Percentiles rank a stretch among this genome's conserved stretches.
Conservation (phyloP, 1,140 invertebrate species). For the Cydia splendana region DNA sequence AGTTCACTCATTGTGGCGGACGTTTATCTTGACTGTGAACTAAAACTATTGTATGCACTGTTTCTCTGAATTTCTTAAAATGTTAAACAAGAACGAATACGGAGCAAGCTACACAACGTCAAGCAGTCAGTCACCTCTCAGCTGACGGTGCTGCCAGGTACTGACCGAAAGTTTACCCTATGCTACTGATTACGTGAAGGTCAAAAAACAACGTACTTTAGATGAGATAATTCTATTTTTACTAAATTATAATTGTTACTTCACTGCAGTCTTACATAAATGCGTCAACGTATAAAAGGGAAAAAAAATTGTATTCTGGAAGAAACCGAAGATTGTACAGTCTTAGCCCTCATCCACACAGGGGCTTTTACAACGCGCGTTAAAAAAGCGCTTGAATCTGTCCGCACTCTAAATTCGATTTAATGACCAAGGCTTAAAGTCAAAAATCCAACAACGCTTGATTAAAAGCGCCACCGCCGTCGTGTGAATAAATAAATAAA, state of each 20-base stretch:
- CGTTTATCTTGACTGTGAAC: slow-evolving; percentile 43
- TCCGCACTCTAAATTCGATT: too few relatives aligned
- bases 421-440: too few relatives aligned
- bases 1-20: slow-evolving; percentile 84
- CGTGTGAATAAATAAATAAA: too few relatives aligned
- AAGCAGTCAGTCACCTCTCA: slow-evolving; percentile 79
- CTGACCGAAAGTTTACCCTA: neutral
- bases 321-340: neutral
- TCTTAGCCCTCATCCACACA: too few relatives aligned
- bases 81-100: slow-evolving; percentile 62
- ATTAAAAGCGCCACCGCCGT: too few relatives aligned
- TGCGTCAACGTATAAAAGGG: neutral
- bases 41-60: slow-evolving; percentile 41
- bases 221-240: neutral
- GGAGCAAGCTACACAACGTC: slow-evolving; percentile 73
- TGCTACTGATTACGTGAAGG: neutral
- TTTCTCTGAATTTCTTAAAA: slow-evolving; percentile 51
- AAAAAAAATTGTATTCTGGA: neutral
- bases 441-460: too few relatives aligned
- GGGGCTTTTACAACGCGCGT: too few relatives aligned
- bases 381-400: too few relatives aligned
- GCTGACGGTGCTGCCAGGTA: slow-evolving; percentile 51
- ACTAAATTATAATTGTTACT: neutral
- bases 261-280: neutral
- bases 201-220: neutral